Base-by-base conservation (phyloP, 2,113 vertebrate species). In the Canis aureus region DNA sequence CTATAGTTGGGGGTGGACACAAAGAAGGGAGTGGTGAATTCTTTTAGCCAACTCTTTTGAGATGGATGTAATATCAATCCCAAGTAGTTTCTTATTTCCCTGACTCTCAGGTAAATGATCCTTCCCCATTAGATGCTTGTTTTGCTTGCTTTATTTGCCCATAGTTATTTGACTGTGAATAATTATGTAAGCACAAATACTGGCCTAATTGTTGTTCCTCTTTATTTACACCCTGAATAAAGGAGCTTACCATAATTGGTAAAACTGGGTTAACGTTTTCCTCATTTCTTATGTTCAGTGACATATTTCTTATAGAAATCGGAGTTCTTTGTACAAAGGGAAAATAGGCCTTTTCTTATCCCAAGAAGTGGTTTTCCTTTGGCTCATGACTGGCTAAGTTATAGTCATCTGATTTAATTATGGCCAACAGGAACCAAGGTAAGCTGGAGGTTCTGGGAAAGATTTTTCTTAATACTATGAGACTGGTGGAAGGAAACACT, bases 21-120 rank as follows among this genome's bases (percentile, higher is more conserved):
- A 71, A 29, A 53, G 22, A 85, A 95, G 88, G 94, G 81, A 93
- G 92, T 66, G 91, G 95, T 81, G 76, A 79, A 94, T 95, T 98
- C 84, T 93, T 97, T 85, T 22, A 71, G 81, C 85, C 91, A 96
- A 32, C 66, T 91, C 97, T 97, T 98, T 98, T 96, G 95, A 98
- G 84, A 93, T 13, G 55, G 96, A 97, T 98, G 93, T 95, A 97
- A 96, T 98, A 98, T 98, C 97, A 98, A 20, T 64, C 96, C 93
- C 89, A 89, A 94, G 93, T 51, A 91, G 97, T 96, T 92, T 97
- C 97, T 91, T 97, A 96, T 97, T 98, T 97, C 97, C 91, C 96
- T 97, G 92, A 91, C 88, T 84, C 81, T 78, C 93, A 43, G 85
- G 94, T 97, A 98, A 98, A 71, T 15, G 96, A 98, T 97, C 95